These are phyloP conservation scores for Epinephelus malabaricus DNA, from an alignment of 2,797 vertebrate genomes.

Conservation along the genomic window DNA sequence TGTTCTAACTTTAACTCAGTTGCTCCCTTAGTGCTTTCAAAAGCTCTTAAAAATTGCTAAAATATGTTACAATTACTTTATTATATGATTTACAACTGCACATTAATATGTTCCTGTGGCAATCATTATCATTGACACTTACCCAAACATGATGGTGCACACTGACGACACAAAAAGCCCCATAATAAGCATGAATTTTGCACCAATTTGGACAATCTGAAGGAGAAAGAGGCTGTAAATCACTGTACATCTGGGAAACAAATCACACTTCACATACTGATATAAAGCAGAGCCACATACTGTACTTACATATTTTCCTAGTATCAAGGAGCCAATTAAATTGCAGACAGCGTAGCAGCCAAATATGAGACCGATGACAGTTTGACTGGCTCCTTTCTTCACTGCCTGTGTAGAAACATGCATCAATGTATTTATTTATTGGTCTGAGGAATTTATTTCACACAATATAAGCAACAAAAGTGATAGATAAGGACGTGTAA, in stretches of 20 bases:
- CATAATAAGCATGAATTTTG: constrained; percentile 94
- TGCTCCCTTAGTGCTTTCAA: not conserved
- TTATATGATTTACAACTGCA: not conserved
- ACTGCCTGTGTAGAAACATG: constrained; percentile 85
- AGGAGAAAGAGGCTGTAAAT: not conserved
- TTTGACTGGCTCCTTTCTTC: constrained; percentile 92
- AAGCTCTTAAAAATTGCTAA: not conserved
- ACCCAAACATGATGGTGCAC: constrained; percentile 96
- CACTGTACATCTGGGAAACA: not conserved
- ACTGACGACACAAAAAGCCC: constrained; percentile 93
- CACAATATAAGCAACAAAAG: not conserved
- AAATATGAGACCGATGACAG: constrained; percentile 93
- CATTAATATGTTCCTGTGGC: not conserved
- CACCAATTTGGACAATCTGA: constrained; percentile 95
- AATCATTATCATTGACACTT: constrained; percentile 62
- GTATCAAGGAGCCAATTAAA: constrained; percentile 88
- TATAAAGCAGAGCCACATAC: constrained; percentile 38
- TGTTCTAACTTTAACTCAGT: no score
- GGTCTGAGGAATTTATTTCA: not conserved
- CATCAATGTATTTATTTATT: not conserved
- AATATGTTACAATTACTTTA: not conserved
- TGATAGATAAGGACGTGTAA: not conserved
- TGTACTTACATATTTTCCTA: constrained; percentile 94
- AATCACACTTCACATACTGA: not conserved
- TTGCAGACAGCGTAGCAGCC: constrained; percentile 93